A percentile compares a stretch with the other conserved stretches of the same genome.
phyloP scores from a whole-genome alignment of 23 tunicate species.

The Trididemnum miniatum region DNA sequence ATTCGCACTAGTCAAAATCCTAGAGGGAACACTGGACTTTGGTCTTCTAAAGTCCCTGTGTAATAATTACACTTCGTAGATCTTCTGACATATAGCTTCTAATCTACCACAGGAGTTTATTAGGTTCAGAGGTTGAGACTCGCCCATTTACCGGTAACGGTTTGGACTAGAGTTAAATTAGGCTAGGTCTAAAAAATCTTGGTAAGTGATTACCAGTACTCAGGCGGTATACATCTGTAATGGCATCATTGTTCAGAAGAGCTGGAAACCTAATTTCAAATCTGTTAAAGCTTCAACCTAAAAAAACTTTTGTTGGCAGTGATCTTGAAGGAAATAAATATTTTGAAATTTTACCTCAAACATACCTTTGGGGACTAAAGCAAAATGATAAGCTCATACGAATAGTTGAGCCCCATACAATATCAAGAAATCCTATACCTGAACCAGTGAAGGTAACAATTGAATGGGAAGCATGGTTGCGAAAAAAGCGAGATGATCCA shows the following conservation, averaged over 20 bases:
- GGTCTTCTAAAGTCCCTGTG: no score
- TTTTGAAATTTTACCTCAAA: constrained; percentile 75
- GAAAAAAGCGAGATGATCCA: constrained; percentile 50
- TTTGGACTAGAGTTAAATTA: no score
- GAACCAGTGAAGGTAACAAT: constrained; percentile 24
- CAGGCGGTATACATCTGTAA: no score
- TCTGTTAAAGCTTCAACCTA: constrained; percentile 52
- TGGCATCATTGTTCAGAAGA: constrained; percentile 26
- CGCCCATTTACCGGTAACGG: no score
- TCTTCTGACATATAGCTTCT: no score
- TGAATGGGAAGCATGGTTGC: constrained; percentile 89
- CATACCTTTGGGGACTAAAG: constrained; percentile 47
- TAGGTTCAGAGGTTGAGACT: no score
- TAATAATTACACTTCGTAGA: no score
- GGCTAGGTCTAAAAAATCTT: no score
- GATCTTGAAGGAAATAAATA: constrained; percentile 71
- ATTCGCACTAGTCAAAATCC: no score
- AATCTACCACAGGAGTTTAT: no score
- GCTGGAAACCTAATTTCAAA: constrained; percentile 6
- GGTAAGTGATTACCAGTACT: no score
- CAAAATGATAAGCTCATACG: constrained; percentile 27
- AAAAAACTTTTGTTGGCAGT: constrained; percentile 34
- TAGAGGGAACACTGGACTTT: no score
- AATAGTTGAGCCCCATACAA: constrained; percentile 43
- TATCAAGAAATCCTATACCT: background rate